Evolutionary conservation across 2,888 invertebrate species (phyloP), one percentile per base, ranked within the genome.

Genomic region (Hetaerina titia): DNA sequence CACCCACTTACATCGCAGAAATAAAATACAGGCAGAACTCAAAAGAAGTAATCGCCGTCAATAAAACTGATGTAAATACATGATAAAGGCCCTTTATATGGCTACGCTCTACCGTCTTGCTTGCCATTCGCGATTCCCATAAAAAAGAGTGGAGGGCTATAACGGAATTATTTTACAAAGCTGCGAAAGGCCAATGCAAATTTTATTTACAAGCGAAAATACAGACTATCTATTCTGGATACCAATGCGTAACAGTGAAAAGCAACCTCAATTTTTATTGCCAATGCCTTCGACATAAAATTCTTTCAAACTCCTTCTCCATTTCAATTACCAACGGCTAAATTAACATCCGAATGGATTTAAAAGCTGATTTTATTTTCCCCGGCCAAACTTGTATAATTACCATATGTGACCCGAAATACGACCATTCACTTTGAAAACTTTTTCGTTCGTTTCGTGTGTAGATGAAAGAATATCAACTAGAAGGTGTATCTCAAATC

Each of bases 171-270:
- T 15, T 11, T 81, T 81, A 81, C 81, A 81, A 81, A 81, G 81
- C 25, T n/a, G 22, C 15, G n/a, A 31, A 2, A 81, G 19, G 25
- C 25, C 11, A 31, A 81, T 81, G 81, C 31, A 81, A 81, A 81
- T 81, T 81, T 31, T 31, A 81, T 81, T 81, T 81, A 81, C 81
- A 81, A 81, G 81, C 81, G 31, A 81, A 81, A 81, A 81, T 81
- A 81, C 31, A 7, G 81, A 81, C 25, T 25, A 81, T 81, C 81
- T 81, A 9, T 13, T 9, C 11, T 81, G 81, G 81, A 81, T 81
- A 11, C 31, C 81, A 13, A 81, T 31, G 81, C 31, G 25, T 81
- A 81, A 81, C 4, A 4, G 31, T 81, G 31, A 81, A 81, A 31
- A 31, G 81, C 11, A 31, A 4, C 31, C 81, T 25, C 81, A 31